Evolutionary conservation across 2,888 invertebrate genomes (phyloP).

Genomic region (Urechis unicinctus): DNA sequence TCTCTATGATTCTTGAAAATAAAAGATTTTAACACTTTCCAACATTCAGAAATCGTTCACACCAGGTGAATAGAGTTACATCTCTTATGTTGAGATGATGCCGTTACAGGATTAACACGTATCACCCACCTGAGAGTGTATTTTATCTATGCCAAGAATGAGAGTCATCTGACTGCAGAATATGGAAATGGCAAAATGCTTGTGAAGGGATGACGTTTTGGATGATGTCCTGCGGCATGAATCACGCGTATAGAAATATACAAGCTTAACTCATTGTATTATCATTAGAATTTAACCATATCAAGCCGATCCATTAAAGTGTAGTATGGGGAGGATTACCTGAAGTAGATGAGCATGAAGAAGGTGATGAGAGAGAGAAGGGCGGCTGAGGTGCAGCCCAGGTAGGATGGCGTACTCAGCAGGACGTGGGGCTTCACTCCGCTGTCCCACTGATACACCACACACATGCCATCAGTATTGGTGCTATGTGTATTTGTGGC

Average conservation of each 20-base stretch:
- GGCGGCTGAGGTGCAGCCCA: constrained; percentile 47
- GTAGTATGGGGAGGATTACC: constrained; percentile 23
- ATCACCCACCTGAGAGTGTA: neutral
- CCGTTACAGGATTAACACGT: neutral
- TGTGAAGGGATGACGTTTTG: constrained; percentile 47
- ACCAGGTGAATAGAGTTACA: too few species aligned
- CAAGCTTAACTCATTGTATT: too few species aligned
- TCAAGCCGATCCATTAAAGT: neutral
- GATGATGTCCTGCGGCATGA: constrained; percentile 45
- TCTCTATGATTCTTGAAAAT: too few species aligned
- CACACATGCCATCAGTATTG: too few species aligned
- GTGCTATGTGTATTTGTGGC: too few species aligned
- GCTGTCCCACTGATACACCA: constrained; percentile 42
- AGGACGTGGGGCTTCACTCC: constrained; percentile 38
- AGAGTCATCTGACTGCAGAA: constrained; percentile 41
- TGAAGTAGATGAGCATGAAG: constrained; percentile 40
- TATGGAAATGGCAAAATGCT: constrained; percentile 45
- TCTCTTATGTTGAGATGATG: neutral
- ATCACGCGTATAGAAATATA: too few species aligned
- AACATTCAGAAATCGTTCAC: too few species aligned
- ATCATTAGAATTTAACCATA: neutral
- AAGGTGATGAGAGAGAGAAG: constrained; percentile 39
- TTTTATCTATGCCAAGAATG: constrained; percentile 42
- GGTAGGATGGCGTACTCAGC: constrained; percentile 47
- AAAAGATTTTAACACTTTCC: too few species aligned